phyloP scores from a whole-genome alignment of 2,113 vertebrate genomes.

The Arothron firmamentum region DNA sequence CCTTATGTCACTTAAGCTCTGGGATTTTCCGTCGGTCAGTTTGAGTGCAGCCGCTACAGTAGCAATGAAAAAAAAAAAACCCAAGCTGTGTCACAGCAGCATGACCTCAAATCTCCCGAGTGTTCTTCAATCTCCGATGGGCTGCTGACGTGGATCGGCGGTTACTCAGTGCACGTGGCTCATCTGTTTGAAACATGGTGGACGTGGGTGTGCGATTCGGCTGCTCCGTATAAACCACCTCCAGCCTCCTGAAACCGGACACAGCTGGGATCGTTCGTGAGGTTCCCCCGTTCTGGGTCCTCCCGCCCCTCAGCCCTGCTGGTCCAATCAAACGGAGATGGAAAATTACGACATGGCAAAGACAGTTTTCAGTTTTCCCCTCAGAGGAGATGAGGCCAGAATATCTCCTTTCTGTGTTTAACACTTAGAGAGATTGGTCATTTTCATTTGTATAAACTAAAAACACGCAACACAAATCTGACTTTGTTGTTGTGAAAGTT shows the following conservation, averaged over 20 bases:
- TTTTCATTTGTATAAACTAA: too few species aligned
- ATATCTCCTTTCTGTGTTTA: not conserved
- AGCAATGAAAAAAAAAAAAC: not conserved
- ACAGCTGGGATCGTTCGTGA: constrained; percentile 7
- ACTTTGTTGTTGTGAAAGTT: too few species aligned
- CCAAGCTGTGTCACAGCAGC: not conserved
- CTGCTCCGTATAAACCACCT: not conserved
- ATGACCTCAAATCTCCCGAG: not conserved
- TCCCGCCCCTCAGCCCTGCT: not conserved
- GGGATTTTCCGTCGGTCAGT: constrained; percentile 9
- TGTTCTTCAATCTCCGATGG: accelerated
- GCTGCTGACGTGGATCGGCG: not conserved
- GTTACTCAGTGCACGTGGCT: constrained; percentile 19
- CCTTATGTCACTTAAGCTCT: constrained; percentile 3
- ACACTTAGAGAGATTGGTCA: not conserved
- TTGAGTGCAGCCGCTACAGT: constrained; percentile 9
- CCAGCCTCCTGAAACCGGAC: not conserved
- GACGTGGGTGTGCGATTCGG: not conserved
- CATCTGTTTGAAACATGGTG: not conserved
- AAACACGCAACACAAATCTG: too few species aligned
- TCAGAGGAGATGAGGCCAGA: not conserved
- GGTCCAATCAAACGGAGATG: constrained; percentile 8
- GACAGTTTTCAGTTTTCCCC: not conserved
- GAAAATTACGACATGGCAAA: constrained; percentile 6
- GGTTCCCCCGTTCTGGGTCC: too few species aligned